Percentiles rank a stretch among this genome's conserved stretches.
Evolutionary conservation across 2,888 invertebrate genomes (phyloP).

Genomic region (Hemaris fuciformis): DNA sequence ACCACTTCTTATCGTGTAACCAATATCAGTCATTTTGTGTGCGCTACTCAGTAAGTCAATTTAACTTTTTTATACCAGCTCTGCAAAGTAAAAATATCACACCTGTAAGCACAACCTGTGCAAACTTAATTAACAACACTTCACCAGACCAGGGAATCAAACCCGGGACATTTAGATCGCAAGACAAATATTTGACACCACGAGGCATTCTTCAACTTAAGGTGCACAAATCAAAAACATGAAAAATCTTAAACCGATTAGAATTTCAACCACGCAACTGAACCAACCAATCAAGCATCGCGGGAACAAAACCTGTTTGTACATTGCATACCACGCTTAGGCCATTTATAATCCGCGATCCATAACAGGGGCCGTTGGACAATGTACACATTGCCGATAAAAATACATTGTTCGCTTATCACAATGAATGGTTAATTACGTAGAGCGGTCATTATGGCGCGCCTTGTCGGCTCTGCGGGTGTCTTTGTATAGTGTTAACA

Average conservation of each 20-base stretch:
- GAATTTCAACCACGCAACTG: not conserved
- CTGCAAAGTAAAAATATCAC: no score
- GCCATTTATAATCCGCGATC: slow-evolving; percentile 14
- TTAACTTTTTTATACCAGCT: no score
- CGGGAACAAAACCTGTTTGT: not conserved
- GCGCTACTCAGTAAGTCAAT: no score
- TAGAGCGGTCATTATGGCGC: not conserved
- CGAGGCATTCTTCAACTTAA: no score
- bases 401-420: not conserved
- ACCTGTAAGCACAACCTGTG: no score
- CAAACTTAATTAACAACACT: no score
- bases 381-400: slow-evolving; percentile 2
- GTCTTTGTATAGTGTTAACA: not conserved
- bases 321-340: slow-evolving; percentile 2
- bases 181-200: not conserved
- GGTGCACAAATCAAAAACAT: no score
- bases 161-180: not conserved
- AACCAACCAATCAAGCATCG: not conserved
- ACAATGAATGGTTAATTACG: not conserved
- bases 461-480: not conserved
- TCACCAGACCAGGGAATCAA: not conserved
- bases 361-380: slow-evolving; percentile 14
- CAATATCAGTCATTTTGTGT: no score
- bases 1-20: no score
- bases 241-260: not conserved